A percentile compares a stretch with the other conserved stretches of the same genome.
Conservation (phyloP, 2,113 vertebrate species). For the Picathartes gymnocephalus region DNA sequence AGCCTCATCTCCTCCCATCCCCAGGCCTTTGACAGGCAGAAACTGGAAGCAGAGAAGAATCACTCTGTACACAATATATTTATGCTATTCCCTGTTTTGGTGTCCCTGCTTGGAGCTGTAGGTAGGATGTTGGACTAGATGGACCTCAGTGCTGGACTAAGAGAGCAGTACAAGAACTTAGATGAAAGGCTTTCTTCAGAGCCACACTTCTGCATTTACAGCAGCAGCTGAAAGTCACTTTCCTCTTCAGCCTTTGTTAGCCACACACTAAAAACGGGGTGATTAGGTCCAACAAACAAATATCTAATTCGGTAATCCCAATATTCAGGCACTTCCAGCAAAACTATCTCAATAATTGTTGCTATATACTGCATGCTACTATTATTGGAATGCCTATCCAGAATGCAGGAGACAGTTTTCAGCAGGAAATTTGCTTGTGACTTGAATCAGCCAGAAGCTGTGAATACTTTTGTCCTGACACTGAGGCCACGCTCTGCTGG, state of each 20-base stretch:
- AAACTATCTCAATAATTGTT: neutral
- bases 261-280: neutral
- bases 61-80: neutral
- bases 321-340: neutral
- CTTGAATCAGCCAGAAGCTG: neutral
- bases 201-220: neutral
- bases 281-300: neutral
- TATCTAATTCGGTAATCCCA: neutral
- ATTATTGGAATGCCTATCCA: neutral
- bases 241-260: neutral
- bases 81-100: neutral
- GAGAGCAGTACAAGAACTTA: neutral
- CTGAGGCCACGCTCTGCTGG: neutral
- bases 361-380: neutral
- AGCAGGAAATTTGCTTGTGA: neutral
- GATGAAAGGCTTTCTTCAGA: neutral
- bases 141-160: neutral
- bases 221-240: neutral
- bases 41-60: neutral
- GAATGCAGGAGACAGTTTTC: neutral
- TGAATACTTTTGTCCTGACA: neutral
- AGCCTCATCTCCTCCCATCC: neutral
- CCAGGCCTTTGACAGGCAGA: neutral
- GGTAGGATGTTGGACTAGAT: neutral
- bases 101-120: neutral